Evolutionary conservation across 2,113 vertebrate species (phyloP).

Genomic region (Lamprologus speciosus): DNA sequence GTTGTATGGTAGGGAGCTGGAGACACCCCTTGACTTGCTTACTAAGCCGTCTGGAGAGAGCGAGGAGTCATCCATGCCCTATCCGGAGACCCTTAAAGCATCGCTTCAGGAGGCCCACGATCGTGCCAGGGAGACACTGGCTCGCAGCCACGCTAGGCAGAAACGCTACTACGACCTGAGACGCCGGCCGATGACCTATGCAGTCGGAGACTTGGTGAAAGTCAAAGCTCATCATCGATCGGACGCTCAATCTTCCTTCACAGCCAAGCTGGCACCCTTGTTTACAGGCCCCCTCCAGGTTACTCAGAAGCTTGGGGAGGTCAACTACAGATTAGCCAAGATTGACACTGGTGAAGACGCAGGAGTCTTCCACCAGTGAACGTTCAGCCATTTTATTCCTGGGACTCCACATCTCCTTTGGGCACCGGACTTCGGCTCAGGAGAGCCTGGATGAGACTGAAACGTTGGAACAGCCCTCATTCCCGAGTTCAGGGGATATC

Average conservation of each 20-base stretch:
- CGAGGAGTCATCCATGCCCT: no score
- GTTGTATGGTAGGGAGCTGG: no score
- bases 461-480: neutral
- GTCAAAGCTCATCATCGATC: neutral
- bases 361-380: neutral
- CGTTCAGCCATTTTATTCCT: neutral
- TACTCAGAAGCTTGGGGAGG: neutral
- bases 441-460: neutral
- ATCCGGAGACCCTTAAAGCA: no score
- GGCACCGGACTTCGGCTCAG: accelerated
- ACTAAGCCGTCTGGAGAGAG: no score
- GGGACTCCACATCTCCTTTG: neutral
- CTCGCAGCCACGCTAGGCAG: no score
- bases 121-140: no score
- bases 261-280: neutral
- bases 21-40: no score
- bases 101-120: no score
- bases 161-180: no score
- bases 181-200: no score
- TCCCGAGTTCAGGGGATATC: accelerated
- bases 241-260: neutral
- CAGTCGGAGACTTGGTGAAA: neutral
- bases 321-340: neutral
- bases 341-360: neutral
- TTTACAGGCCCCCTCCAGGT: neutral